A percentile compares a stretch with the other conserved stretches of the same genome.
phyloP scores from a whole-genome alignment of 2,113 vertebrate species.

The Pterocles burchelli region DNA sequence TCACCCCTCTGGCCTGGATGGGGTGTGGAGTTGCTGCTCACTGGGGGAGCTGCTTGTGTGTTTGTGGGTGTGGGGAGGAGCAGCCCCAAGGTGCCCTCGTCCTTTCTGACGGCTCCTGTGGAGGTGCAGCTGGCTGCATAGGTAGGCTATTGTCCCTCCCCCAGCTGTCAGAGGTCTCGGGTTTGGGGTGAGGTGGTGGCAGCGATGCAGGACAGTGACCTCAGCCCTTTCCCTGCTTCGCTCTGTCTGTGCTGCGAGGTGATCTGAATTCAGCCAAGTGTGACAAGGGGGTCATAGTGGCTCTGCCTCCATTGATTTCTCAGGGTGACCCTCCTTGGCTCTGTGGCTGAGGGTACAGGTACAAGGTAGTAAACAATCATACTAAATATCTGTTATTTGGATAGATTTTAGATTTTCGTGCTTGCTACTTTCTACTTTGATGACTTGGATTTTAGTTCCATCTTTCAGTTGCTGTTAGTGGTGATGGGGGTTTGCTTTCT shows the following conservation, averaged over 20 bases:
- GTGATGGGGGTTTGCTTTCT: neutral
- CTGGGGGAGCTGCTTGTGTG: too few species aligned
- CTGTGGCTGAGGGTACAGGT: neutral
- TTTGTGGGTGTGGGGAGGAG: neutral
- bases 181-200: neutral
- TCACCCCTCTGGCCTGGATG: neutral
- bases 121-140: neutral
- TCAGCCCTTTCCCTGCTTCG: neutral
- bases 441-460: neutral
- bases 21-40: fast-evolving
- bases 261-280: neutral
- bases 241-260: neutral
- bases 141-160: too few species aligned
- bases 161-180: fast-evolving
- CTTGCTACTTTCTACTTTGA: neutral
- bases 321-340: neutral
- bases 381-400: neutral
- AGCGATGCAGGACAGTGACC: fast-evolving
- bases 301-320: neutral
- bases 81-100: neutral
- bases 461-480: neutral
- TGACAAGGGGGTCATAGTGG: neutral
- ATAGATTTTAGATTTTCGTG: neutral
- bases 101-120: neutral
- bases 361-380: neutral